Evolutionary conservation across 2,113 vertebrate species (phyloP), one percentile per base, ranked within the genome.

Genomic region (Xyliphius kryptos): DNA sequence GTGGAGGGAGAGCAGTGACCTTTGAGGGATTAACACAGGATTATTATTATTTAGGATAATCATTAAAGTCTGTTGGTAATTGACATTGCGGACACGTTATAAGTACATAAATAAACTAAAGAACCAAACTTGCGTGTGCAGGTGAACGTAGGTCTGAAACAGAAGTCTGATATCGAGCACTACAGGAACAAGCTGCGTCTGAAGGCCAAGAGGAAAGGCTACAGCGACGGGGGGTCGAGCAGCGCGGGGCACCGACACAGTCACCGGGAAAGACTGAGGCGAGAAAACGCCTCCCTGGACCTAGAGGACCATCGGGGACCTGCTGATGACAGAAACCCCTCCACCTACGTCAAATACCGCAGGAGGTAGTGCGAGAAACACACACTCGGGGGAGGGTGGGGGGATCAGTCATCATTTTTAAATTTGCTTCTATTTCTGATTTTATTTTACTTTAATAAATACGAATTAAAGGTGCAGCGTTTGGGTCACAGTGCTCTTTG

Each of bases 101-200:
- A 38, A 38, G 37, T 38, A 38, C 37, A 38, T 38, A 38, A 38
- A 38, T 6, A 43, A 12, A 43, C 40, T n/a, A n/a, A n/a, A n/a
- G n/a, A n/a, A n/a, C n/a, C n/a, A n/a, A n/a, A n/a, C n/a, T n/a
- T 57, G 26, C n/a, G 15, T 17, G 6, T 43, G 9, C 77, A 99
- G 96, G 89, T 88, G 19, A 96, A 91, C 80, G 91, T 93, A 65
- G 85, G 85, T 7, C 80, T 98, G 74, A 99, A 99, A 77, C 96
- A 97, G 85, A 99, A 98, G 77, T 97, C 96, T 0, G 96, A 99
- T 76, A 98, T 99, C 3, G 96, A 99, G 67, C 95, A 97, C 74
- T 98, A 99, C 76, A 89, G 95, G 75, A 98, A 99, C 83, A 99
- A 99, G 74, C 87, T 98, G 68, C 91, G 95, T 1, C 89, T 96